These are phyloP conservation scores for Manis pentadactyla DNA, from an alignment of 2,797 vertebrate genomes.

Conservation along the genomic window DNA sequence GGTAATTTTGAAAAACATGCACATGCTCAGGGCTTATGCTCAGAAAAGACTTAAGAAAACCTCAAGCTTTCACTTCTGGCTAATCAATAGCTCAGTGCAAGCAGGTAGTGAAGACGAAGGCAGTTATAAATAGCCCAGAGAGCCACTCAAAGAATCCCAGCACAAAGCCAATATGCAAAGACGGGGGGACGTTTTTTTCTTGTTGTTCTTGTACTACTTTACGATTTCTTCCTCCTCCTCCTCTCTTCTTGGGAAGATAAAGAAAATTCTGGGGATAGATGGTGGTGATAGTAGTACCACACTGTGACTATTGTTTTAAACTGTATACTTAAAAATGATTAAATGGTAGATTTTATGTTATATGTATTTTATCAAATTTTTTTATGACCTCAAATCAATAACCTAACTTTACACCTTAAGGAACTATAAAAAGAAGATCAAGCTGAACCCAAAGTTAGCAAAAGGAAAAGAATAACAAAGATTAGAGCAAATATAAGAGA, in stretches of 20 bases:
- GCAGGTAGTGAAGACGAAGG: background rate
- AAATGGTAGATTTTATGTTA: background rate
- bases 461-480: background rate
- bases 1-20: background rate
- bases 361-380: background rate
- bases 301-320: background rate
- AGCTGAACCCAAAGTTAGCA: background rate
- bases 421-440: background rate
- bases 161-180: background rate
- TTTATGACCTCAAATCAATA: background rate
- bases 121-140: background rate
- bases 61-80: background rate
- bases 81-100: background rate
- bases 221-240: background rate
- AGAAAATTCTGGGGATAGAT: background rate
- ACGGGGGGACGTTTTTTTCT: background rate
- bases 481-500: background rate
- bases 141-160: background rate
- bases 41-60: background rate
- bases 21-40: background rate
- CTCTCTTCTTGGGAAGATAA: background rate
- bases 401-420: background rate
- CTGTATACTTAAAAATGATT: background rate
- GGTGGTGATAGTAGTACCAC: background rate
- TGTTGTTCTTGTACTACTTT: background rate